These are phyloP conservation scores for Enteromius radiatus DNA, from an alignment of 2,797 vertebrate species.

Conservation along the genomic window DNA sequence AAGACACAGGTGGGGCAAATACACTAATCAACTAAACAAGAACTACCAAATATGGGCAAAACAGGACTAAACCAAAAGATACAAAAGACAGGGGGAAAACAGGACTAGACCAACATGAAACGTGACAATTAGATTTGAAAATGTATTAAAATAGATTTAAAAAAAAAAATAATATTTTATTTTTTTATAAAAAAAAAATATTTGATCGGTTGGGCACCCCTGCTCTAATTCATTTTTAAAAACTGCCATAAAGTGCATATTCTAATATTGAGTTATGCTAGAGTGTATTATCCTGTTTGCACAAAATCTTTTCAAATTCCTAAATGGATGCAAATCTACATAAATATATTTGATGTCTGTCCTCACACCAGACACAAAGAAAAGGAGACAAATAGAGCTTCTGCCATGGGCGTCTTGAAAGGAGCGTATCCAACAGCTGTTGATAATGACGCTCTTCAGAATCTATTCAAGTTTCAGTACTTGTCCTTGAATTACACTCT, in stretches of 20 bases:
- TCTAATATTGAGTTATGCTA: neutral
- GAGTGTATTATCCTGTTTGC: neutral
- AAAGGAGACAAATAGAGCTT: slow-evolving; percentile 31
- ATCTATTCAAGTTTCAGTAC: slow-evolving; percentile 18
- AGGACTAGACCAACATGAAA: too few species aligned
- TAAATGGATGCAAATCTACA: slow-evolving; percentile 14
- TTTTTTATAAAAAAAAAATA: too few species aligned
- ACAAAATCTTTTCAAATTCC: slow-evolving; percentile 11
- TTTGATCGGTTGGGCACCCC: too few species aligned
- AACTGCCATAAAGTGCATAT: neutral
- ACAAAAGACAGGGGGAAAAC: too few species aligned
- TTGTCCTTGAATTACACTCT: slow-evolving; percentile 40
- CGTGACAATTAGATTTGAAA: too few species aligned
- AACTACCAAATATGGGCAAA: too few species aligned
- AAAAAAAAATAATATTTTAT: neutral
- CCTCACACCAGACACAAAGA: slow-evolving; percentile 19
- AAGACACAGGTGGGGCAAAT: too few species aligned
- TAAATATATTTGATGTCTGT: slow-evolving; percentile 11
- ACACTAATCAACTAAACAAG: too few species aligned
- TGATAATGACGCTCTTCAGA: slow-evolving; percentile 42
- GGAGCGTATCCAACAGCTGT: slow-evolving; percentile 12
- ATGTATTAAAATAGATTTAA: too few species aligned
- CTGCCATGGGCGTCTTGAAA: slow-evolving; percentile 23
- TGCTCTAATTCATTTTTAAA: neutral
- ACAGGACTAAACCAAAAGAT: too few species aligned